Percentiles rank a stretch among this genome's conserved stretches.
These are phyloP conservation scores for Ischnus inquisitorius DNA, from an alignment of 2,888 invertebrate genomes.

Conservation along the genomic window DNA sequence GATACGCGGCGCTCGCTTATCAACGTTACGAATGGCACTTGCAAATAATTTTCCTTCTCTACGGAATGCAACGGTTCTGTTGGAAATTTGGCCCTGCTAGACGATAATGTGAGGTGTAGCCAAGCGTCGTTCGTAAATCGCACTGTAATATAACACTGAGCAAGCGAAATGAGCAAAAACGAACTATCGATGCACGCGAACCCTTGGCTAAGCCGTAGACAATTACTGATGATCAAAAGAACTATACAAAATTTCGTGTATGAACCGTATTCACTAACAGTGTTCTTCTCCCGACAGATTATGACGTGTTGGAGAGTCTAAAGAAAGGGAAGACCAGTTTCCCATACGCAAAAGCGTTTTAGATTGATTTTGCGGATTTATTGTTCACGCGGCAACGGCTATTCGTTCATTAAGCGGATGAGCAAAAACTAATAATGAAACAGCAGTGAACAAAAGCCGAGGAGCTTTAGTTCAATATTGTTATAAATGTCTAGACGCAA, in stretches of 20 bases:
- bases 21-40: constrained; percentile 48
- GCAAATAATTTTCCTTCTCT: constrained; percentile 38
- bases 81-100: constrained; percentile 31
- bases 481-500: constrained; percentile 61
- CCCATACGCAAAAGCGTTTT: constrained; percentile 75
- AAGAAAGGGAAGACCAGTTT: constrained; percentile 76
- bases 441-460: constrained; percentile 35
- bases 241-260: constrained; percentile 24
- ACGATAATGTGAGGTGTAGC: constrained; percentile 45
- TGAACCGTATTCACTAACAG: constrained; percentile 69
- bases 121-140: constrained; percentile 19
- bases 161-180: background rate
- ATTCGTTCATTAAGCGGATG: constrained; percentile 34
- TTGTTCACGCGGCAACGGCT: constrained; percentile 45
- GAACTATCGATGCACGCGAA: background rate
- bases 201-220: constrained; percentile 35
- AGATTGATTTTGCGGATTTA: constrained; percentile 69
- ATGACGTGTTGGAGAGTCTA: constrained; percentile 81
- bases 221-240: constrained; percentile 13
- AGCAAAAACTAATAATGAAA: constrained; percentile 14
- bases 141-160: background rate
- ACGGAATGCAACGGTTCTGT: constrained; percentile 43
- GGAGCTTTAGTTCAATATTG: constrained; percentile 42
- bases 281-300: constrained; percentile 83
- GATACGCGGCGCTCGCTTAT: constrained; percentile 45